Evolutionary conservation across 2,797 vertebrate species (phyloP).

Genomic region (Phataginus tetradactyla): DNA sequence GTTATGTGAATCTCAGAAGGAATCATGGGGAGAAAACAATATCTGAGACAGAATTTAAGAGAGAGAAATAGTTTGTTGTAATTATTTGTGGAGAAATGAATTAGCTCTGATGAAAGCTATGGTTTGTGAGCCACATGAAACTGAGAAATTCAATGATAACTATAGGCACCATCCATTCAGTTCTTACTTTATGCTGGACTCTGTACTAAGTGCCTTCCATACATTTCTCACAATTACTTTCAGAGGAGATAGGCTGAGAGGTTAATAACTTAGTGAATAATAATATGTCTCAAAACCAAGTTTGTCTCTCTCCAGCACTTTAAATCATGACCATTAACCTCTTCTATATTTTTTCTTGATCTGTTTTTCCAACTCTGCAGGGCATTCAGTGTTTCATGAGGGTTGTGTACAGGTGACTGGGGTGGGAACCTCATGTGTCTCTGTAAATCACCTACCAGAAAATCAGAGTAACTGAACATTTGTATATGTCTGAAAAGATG

Average conservation of each 20-base stretch:
- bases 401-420: neutral
- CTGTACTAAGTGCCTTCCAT: neutral
- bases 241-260: neutral
- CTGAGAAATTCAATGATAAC: neutral
- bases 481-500: neutral
- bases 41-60: neutral
- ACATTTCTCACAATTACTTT: neutral
- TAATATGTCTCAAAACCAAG: neutral
- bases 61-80: neutral
- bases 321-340: neutral
- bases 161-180: neutral
- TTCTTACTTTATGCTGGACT: neutral
- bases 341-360: neutral
- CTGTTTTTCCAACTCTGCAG: neutral
- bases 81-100: neutral
- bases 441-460: neutral
- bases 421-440: neutral
- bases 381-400: neutral
- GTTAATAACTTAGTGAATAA: conserved; percentile 28
- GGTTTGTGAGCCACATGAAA: neutral
- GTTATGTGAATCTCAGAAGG: neutral
- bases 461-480: neutral
- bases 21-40: neutral
- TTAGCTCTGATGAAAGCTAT: neutral
- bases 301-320: neutral